Evolutionary conservation across 2,797 vertebrate species (phyloP), one percentile per base, ranked within the genome.

Genomic region (Perodicticus potto): DNA sequence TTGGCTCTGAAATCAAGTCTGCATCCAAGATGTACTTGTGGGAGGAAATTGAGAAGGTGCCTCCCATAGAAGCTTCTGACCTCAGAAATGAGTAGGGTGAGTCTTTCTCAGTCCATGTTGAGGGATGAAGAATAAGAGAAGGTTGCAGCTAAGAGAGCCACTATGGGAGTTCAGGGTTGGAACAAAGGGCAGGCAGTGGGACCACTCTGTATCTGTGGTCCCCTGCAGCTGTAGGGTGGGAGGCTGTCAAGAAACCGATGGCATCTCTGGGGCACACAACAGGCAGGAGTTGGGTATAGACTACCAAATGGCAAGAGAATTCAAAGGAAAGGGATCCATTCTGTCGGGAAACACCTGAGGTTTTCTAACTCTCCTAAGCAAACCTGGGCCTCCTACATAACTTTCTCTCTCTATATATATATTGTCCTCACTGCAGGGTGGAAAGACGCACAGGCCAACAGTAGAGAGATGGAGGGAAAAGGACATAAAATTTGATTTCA

Each of bases 1-100:
- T 53, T 94, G 77, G 59, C 57, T 92, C 86, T 88, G 37, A 67
- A 96, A 87, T 87, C 19, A 84, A 20, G 14, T 90, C 59, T 92
- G 14, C 25, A 23, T 77, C 34, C 29, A 77, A 96, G 45, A 43
- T 73, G 4, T 72, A 69, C 12, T 76, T 77, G 37, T 37, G 53
- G 9, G n/a, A 88, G 55, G 14, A 40, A 83, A 53, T 16, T 43
- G 27, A 83, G n/a, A 22, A 78, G 63, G 40, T 32, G 43, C 27
- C 49, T 86, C 25, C 7, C 76, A 67, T 29, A 43, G 73, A 70
- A 88, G 43, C n/a, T 72, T 32, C 37, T 91, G 43, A 84, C 25
- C 29, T 86, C 78, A n/a, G 59, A 87, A 91, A 83, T 70, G 49
- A 83, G 59, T 73, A 5, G 17, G 22, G n/a, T 16, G 49, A 53